These are phyloP conservation scores for Phoeniculus purpureus DNA, from an alignment of 2,797 vertebrate genomes.

Conservation along the genomic window DNA sequence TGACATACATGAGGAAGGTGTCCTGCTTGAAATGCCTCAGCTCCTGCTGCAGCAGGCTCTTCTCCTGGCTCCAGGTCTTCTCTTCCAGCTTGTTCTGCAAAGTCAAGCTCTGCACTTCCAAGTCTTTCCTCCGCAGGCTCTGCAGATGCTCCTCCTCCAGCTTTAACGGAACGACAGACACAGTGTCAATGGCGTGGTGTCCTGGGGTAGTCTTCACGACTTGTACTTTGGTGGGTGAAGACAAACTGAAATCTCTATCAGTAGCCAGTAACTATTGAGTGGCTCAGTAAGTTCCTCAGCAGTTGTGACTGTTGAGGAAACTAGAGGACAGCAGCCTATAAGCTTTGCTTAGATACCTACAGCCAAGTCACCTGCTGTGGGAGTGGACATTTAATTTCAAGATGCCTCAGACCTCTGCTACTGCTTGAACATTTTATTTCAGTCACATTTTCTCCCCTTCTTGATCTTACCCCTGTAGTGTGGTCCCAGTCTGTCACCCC, in stretches of 20 bases:
- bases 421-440: no score
- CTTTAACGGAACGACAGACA: slow-evolving; percentile 70
- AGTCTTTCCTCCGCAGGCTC: slow-evolving; percentile 81
- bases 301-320: neutral
- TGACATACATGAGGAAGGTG: slow-evolving; percentile 91
- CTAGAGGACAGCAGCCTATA: neutral
- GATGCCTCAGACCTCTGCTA: no score
- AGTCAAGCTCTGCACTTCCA: slow-evolving; percentile 91
- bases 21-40: slow-evolving; percentile 90
- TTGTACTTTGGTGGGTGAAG: neutral
- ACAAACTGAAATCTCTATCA: slow-evolving; percentile 9
- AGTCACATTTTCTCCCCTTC: neutral
- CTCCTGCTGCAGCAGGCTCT: slow-evolving; percentile 87
- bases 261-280: neutral
- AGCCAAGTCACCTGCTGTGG: neutral
- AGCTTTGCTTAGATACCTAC: slow-evolving; percentile 13
- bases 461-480: neutral
- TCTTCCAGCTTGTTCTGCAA: slow-evolving; percentile 83
- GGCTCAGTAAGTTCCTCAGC: neutral
- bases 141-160: slow-evolving; percentile 85
- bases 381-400: neutral
- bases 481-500: neutral
- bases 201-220: neutral
- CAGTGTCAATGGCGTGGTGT: neutral
- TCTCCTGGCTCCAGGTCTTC: slow-evolving; percentile 89